Base-by-base conservation (phyloP, 2,888 invertebrate genomes). In the Sipha maydis region DNA sequence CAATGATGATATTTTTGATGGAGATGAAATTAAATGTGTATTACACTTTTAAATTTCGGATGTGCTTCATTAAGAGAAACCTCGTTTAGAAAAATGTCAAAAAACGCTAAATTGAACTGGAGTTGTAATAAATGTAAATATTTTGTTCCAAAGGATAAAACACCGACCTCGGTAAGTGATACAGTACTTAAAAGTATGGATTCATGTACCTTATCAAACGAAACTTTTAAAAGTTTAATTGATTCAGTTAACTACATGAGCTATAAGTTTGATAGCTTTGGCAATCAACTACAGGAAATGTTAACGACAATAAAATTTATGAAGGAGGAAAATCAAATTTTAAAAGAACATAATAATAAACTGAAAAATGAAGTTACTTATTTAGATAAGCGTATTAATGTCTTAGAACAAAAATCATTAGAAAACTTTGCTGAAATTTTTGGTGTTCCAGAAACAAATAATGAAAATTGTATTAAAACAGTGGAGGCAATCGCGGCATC, bases 11-110 rank as follows among this genome's bases (percentile, higher is more conserved):
- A 77, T 77, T 48, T 48, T 31, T 77, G 77, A 77, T 48, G 77
- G 77, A 77, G 77, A 77, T 34, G 77, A 77, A 31, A 77, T 77
- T 31, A 77, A 77, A 41, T 41, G 78, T 78, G 78, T 78, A 78
- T 4, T 54, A 25, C 78, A 31, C n/a, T 54, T 38, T 34, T 78
- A 5, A 54, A 75, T 38, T 75, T 75, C 75, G 38, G 75, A 75
- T 75, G 75, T 75, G 75, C 34, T 31, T 75, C 61, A 0, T 79
- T 61, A 61, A 79, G 61, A n/a, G 61, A 79, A 79, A 79, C 31
- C 21, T n/a, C 79, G 4, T 79, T 79, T 79, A n/a, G 79, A 79
- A 79, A 61, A 79, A 79, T 79, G 61, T 78, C 78, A 19, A 78
- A 78, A 78, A 14, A 8, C 48, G 31, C 28, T 54, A 54, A 78